Base-by-base conservation (phyloP, 2,113 vertebrate genomes). In the Arothron firmamentum region DNA sequence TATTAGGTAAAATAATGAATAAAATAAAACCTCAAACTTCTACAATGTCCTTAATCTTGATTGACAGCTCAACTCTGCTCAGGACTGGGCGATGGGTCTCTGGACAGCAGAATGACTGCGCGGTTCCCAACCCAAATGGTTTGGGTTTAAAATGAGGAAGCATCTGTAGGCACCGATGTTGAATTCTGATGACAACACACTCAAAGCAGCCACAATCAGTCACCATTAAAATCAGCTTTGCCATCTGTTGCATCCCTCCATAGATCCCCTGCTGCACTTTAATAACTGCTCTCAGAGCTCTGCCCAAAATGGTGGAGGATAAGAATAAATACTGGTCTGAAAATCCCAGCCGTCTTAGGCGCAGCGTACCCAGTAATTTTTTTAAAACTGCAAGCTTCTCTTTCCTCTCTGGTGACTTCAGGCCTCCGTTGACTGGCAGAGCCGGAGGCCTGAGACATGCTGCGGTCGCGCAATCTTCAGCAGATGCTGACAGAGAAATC, bases 271-370 rank as follows among this genome's bases (percentile, higher is more conserved):
- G 13, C n/a, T 19, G 17, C 47, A 56, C 17, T 51, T 56, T 54
- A 53, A 73, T 53, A 41, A 49, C 31, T 20, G 51, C 2, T 3
- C n/a, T 56, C 38, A 51, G 61, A 41, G 46, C 45, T 12, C 2
- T 56, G 52, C 47, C 42, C 45, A 56, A 64, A 75, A 65, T 6
- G 53, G 56, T 11, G 51, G 50, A 18, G 66, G 49, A 61, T 60
- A 49, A 63, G 72, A 80, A 77, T 63, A 52, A 70, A 78, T 59
- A 56, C 34, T 38, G 51, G 56, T 78, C 75, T 73, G 65, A 77
- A 68, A 52, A 61, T 59, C 21, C 18, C 54, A 31, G 52, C 52
- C 69, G 62, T 71, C 48, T 17, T 38, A 58, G 41, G 59, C 62
- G 66, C 3, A 41, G 52, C 43, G 41, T 70, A 52, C 53, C 57